phyloP scores from a whole-genome alignment of 2,113 vertebrate species.

The Willisornis vidua region DNA sequence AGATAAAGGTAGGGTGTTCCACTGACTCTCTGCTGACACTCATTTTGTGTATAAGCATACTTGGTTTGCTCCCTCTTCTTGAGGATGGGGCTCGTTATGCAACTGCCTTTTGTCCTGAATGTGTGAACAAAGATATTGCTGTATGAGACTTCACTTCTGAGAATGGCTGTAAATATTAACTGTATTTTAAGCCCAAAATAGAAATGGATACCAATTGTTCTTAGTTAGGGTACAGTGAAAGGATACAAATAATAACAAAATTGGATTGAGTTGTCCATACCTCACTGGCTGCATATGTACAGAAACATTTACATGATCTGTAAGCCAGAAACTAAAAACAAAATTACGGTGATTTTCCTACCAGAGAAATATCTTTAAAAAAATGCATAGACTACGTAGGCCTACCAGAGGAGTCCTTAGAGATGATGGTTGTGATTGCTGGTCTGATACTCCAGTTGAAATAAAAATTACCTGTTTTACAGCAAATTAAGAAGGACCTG shows the following conservation, averaged over 20 bases:
- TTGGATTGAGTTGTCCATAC: background rate
- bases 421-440: background rate
- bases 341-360: background rate
- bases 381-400: background rate
- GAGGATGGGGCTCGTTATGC: background rate
- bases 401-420: background rate
- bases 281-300: background rate
- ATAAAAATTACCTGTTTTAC: conserved; percentile 26
- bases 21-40: background rate
- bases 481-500: conserved; percentile 97
- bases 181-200: background rate
- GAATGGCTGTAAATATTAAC: background rate
- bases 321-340: background rate
- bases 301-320: background rate
- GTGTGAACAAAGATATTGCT: background rate
- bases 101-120: background rate
- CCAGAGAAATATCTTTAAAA: background rate
- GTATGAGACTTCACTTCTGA: background rate
- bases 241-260: background rate
- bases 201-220: background rate
- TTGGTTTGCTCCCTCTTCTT: background rate
- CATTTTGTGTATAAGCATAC: background rate
- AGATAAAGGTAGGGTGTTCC: conserved; percentile 84
- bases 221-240: background rate
- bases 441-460: background rate